Base-by-base conservation (phyloP, 2,113 vertebrate species). In the Takifugu flavidus region DNA sequence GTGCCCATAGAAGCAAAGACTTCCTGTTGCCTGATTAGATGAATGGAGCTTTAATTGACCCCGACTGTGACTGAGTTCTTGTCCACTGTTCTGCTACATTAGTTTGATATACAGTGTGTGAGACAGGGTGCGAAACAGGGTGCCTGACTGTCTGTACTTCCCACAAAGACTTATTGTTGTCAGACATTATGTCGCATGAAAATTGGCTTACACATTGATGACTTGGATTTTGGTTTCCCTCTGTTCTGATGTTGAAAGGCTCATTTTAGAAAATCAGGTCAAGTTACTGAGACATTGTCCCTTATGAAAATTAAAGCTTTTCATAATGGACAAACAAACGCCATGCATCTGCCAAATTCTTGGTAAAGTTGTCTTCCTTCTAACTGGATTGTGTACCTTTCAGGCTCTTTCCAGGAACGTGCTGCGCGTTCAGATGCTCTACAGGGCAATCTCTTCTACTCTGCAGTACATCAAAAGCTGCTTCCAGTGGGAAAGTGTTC, bases 401-500 rank as follows among this genome's bases (percentile, higher is more conserved):
- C 89, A 99, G 97, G 92, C 93, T 77, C 92, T 99, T 88, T 91
- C 94, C 12, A 91, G 94, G 77, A 98, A 99, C 62, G 91, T 96
- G 79, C 69, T 92, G 72, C 95, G 97, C 0, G 95, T 98, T 76
- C 92, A 93, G 83, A 93, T 91, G 67, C 89, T 98, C 74, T 93
- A 90, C 67, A 89, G 92, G 87, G 92, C 93, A 1, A 72, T 99
- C 75, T 92, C 88, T 91, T 93, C 92, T 47, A 91, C 92, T 15
- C 63, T 94, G 64, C 95, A 93, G 53, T 99, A 95, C 86, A 92
- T 99, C 75, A 94, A 92, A 79, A 98, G 96, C 92, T 99, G 97
- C 77, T 99, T 99, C 89, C 93, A 94, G 82, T 99, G 97, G 97
- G 94, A 99, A 82, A 98, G 93, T 57, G 83, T 92, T 0, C 82